phyloP scores from a whole-genome alignment of 2,113 vertebrate species.

The Takifugu flavidus region DNA sequence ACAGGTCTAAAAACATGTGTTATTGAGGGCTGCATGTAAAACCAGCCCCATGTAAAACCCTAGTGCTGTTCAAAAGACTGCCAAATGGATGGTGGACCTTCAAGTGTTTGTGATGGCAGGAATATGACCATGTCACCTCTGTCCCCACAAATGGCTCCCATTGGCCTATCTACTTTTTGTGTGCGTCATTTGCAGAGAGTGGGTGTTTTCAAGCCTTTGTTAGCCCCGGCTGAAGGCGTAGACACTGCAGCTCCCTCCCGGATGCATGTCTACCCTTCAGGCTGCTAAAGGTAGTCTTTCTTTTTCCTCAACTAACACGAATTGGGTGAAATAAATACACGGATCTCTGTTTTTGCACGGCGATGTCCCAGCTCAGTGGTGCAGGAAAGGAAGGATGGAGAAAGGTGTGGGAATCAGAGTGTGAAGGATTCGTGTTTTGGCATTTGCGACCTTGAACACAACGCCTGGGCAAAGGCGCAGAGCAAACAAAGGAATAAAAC shows the following conservation, averaged over 20 bases:
- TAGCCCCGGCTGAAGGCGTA: conserved; percentile 7
- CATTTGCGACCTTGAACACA: conserved; percentile 18
- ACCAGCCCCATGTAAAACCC: background rate
- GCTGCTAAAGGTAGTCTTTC: conserved; percentile 24
- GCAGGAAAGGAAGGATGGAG: conserved; percentile 9
- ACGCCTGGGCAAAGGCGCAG: conserved; percentile 8
- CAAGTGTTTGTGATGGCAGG: conserved; percentile 36
- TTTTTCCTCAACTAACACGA: background rate
- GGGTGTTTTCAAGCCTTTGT: conserved; percentile 44
- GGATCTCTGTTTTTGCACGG: too few species aligned
- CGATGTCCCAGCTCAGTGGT: too few species aligned
- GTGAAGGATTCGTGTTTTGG: conserved; percentile 24
- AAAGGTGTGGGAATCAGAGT: conserved; percentile 27
- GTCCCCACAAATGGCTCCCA: conserved; percentile 37
- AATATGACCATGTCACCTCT: conserved; percentile 27
- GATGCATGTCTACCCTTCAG: conserved; percentile 21
- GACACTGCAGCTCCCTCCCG: background rate
- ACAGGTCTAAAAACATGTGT: too few species aligned
- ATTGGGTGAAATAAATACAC: too few species aligned
- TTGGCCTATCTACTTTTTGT: conserved; percentile 46
- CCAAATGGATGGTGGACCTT: conserved; percentile 34
- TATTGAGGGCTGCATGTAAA: too few species aligned
- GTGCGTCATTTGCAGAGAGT: conserved; percentile 51
- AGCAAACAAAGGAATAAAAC: conserved; percentile 21
- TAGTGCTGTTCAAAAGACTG: background rate